phyloP scores from a whole-genome alignment of 2,888 invertebrate species.

The Monoplex corrugatus region DNA sequence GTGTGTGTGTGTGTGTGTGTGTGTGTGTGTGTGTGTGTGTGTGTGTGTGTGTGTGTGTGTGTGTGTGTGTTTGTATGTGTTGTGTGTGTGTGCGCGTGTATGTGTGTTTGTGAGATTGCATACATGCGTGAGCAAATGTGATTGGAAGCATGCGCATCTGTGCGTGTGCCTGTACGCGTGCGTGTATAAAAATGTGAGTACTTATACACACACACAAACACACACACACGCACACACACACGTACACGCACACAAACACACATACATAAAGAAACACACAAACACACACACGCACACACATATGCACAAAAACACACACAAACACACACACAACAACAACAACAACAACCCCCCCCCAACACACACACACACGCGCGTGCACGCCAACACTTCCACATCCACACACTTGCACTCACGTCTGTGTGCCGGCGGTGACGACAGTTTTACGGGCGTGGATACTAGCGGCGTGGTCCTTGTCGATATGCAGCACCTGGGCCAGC shows the following conservation, averaged over 20 bases:
- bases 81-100: background rate
- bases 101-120: background rate
- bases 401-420: constrained; percentile 68
- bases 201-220: too few species aligned
- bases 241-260: background rate
- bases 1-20: background rate
- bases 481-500: constrained; percentile 67
- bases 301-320: background rate
- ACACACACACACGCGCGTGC: background rate
- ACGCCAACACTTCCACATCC: background rate
- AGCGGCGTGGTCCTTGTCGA: constrained; percentile 67
- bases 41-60: background rate
- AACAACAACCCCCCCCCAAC: background rate
- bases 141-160: background rate
- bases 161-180: background rate
- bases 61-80: background rate
- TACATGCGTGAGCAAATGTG: too few species aligned
- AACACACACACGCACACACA: background rate
- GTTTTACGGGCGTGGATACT: constrained; percentile 61
- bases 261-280: background rate
- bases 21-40: background rate
- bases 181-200: background rate
- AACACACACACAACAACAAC: background rate
- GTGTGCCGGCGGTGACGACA: constrained; percentile 61
- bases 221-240: background rate